A percentile compares a stretch with the other conserved stretches of the same genome.
Evolutionary conservation across 35 echinoderm and acorn worm genomes (phyloP).

Genomic region (Lytechinus variegatus): DNA sequence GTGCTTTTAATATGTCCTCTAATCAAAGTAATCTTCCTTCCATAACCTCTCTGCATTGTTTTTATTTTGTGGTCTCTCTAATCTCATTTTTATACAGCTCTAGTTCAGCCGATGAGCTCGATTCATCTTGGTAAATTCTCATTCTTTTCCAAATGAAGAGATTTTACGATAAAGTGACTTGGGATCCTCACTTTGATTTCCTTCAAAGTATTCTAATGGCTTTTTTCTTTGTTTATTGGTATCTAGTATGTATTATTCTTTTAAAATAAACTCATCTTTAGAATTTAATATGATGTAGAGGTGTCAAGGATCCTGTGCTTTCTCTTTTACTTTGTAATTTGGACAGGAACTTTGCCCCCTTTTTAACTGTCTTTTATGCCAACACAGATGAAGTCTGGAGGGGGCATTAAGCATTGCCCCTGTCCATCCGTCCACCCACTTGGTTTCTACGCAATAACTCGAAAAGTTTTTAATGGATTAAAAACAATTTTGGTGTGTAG

Average conservation of each 20-base stretch:
- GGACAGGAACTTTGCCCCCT: neutral
- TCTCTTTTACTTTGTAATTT: neutral
- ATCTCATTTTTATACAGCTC: neutral
- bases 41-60: neutral
- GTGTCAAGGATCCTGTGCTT: neutral
- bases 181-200: neutral
- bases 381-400: no score
- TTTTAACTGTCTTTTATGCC: no score
- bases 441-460: no score
- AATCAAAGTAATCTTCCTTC: neutral
- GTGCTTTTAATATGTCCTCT: no score
- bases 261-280: neutral
- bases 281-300: neutral
- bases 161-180: neutral
- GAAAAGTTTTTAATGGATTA: no score
- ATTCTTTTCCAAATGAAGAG: neutral
- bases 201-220: neutral
- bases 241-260: no score
- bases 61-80: neutral
- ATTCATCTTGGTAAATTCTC: neutral
- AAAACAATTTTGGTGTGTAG: no score
- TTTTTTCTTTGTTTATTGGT: neutral
- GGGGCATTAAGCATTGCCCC: no score
- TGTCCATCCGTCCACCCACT: no score
- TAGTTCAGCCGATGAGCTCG: neutral